Percentiles rank a stretch among this genome's conserved stretches.
Evolutionary conservation across 2,888 invertebrate species (phyloP).

Genomic region (Lycophotia porphyrea): DNA sequence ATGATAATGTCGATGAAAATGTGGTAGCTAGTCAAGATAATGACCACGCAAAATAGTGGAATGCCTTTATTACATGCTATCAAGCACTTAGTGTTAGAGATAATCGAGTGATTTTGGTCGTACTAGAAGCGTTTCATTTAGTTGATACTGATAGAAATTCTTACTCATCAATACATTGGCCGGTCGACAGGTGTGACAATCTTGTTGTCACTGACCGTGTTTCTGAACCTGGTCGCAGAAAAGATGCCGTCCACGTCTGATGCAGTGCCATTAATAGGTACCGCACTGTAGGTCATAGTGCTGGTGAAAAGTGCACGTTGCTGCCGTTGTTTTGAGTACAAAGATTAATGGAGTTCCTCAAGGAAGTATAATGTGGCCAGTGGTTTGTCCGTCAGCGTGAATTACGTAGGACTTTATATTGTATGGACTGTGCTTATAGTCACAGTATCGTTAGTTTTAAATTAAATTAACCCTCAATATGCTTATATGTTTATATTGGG

Average conservation of each 20-base stretch:
- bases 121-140: background rate
- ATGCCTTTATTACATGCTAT: slow-evolving; percentile 17
- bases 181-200: slow-evolving; percentile 97
- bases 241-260: slow-evolving; percentile 97
- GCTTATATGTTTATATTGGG: too few species aligned
- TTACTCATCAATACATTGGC: slow-evolving; percentile 62
- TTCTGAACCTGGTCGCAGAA: slow-evolving; percentile 98
- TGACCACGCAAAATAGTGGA: slow-evolving; percentile 3
- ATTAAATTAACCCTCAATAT: too few species aligned
- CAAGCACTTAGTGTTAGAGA: slow-evolving; percentile 10
- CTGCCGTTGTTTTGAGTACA: slow-evolving; percentile 52
- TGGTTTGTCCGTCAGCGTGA: background rate
- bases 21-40: slow-evolving; percentile 11
- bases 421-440: background rate
- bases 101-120: slow-evolving; percentile 8
- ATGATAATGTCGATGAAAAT: slow-evolving; percentile 24
- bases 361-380: slow-evolving; percentile 5
- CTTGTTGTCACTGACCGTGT: slow-evolving; percentile 94
- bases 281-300: slow-evolving; percentile 70
- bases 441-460: too few species aligned
- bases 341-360: background rate
- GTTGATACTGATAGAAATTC: slow-evolving; percentile 3
- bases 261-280: slow-evolving; percentile 96
- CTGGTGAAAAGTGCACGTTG: slow-evolving; percentile 69
- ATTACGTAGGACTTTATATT: background rate